A percentile compares a stretch with the other conserved stretches of the same genome.
These are phyloP conservation scores for Sebastes matsubarae DNA, from an alignment of 2,797 vertebrate genomes.

Conservation along the genomic window DNA sequence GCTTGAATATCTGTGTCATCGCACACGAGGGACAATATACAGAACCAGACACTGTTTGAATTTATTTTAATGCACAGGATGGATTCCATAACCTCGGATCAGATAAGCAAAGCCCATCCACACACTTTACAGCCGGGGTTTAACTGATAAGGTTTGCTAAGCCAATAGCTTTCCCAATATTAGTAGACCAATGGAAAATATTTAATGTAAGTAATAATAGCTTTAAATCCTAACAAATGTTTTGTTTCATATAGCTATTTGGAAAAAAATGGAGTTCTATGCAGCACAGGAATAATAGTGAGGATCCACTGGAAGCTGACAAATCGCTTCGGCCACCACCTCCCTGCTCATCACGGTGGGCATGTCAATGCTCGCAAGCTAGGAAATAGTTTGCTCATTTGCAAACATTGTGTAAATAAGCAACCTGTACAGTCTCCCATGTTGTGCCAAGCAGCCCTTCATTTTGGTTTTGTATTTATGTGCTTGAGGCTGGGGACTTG, in stretches of 20 bases:
- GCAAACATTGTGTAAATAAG: neutral
- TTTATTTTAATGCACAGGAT: constrained; percentile 29
- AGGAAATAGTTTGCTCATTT: neutral
- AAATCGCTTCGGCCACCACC: neutral
- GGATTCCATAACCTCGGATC: constrained; percentile 7
- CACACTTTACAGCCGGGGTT: neutral
- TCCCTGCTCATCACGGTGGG: no score
- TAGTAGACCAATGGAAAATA: neutral
- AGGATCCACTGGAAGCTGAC: neutral
- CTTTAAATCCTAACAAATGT: neutral
- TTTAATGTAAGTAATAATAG: neutral
- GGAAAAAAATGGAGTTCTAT: neutral
- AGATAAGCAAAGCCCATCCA: constrained; percentile 1
- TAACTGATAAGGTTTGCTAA: neutral
- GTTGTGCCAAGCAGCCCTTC: neutral
- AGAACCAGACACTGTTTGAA: constrained; percentile 30
- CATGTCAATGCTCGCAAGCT: neutral
- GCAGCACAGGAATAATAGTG: neutral
- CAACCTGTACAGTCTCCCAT: neutral
- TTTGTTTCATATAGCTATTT: neutral
- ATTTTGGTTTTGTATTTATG: neutral
- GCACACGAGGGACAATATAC: constrained; percentile 41
- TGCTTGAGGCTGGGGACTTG: neutral
- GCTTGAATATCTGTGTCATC: constrained; percentile 26
- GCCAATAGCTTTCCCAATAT: neutral